A percentile compares a stretch with the other conserved stretches of the same genome.
These are phyloP conservation scores for Siniperca knerii DNA, from an alignment of 2,113 vertebrate species.

Conservation along the genomic window DNA sequence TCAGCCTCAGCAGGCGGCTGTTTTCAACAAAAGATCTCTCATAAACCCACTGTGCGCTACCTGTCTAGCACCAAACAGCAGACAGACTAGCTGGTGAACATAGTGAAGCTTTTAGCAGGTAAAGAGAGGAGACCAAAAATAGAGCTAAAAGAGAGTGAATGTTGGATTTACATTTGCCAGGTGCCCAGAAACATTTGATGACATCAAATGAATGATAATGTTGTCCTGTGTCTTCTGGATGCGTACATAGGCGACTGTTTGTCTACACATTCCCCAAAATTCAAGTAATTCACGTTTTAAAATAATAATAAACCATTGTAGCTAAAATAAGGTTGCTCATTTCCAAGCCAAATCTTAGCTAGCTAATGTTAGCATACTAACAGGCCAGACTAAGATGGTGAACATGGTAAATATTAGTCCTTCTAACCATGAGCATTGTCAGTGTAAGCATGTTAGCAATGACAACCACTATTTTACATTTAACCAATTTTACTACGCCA, in stretches of 20 bases:
- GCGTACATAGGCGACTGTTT: neutral
- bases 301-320: neutral
- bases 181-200: neutral
- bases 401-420: neutral
- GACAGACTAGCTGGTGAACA: neutral
- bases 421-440: neutral
- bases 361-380: too few species aligned
- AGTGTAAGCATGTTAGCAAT: neutral
- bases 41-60: neutral
- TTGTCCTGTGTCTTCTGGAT: neutral
- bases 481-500: neutral
- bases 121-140: neutral
- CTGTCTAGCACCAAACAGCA: neutral
- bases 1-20: slow-evolving; percentile 20
- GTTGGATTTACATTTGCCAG: neutral
- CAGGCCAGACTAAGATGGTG: neutral
- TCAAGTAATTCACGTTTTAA: neutral
- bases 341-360: too few species aligned
- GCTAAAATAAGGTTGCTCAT: neutral
- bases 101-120: neutral
- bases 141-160: neutral
- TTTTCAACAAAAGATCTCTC: slow-evolving; percentile 17
- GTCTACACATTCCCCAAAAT: neutral
- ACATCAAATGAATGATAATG: slow-evolving; percentile 4
- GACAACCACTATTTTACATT: neutral